These are phyloP conservation scores for Sericinus montela DNA, from an alignment of 2,888 invertebrate species.

Conservation along the genomic window DNA sequence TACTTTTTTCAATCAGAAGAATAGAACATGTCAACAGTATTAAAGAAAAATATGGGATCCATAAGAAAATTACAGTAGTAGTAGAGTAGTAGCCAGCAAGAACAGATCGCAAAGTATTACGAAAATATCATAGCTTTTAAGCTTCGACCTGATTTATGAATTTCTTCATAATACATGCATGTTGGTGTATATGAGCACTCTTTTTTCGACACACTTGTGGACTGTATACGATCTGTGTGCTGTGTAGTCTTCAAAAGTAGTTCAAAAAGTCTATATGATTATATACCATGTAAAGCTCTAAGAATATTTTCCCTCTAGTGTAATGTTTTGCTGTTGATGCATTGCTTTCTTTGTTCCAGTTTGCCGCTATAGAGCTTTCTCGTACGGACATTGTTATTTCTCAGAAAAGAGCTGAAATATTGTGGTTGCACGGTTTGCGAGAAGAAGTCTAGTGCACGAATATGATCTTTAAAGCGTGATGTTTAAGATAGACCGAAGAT, in stretches of 20 bases:
- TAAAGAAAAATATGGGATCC: not conserved
- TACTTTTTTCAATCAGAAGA: slow-evolving; percentile 18
- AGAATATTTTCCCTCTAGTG: slow-evolving; percentile 34
- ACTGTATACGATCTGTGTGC: too few species aligned
- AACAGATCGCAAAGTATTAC: too few species aligned
- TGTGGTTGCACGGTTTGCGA: slow-evolving; percentile 50
- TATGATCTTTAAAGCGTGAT: slow-evolving; percentile 49
- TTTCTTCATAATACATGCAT: too few species aligned
- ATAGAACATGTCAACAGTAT: slow-evolving; percentile 18
- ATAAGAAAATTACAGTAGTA: not conserved
- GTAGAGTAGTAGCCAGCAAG: too few species aligned
- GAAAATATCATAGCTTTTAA: too few species aligned
- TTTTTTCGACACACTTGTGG: too few species aligned
- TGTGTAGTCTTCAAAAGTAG: not conserved
- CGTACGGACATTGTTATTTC: slow-evolving; percentile 70
- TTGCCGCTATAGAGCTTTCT: slow-evolving; percentile 58
- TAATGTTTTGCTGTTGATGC: slow-evolving; percentile 55
- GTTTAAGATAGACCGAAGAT: slow-evolving; percentile 43
- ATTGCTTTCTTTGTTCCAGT: slow-evolving; percentile 54
- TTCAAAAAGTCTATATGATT: slow-evolving; percentile 8
- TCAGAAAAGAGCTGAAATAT: slow-evolving; percentile 68
- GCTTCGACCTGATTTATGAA: too few species aligned
- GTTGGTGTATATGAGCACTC: too few species aligned
- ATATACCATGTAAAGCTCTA: slow-evolving; percentile 26
- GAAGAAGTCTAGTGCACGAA: slow-evolving; percentile 46